Percentiles rank a stretch among this genome's conserved stretches.
Conservation (phyloP, 1,140 invertebrate species). For the Tetragonula clypearis region DNA sequence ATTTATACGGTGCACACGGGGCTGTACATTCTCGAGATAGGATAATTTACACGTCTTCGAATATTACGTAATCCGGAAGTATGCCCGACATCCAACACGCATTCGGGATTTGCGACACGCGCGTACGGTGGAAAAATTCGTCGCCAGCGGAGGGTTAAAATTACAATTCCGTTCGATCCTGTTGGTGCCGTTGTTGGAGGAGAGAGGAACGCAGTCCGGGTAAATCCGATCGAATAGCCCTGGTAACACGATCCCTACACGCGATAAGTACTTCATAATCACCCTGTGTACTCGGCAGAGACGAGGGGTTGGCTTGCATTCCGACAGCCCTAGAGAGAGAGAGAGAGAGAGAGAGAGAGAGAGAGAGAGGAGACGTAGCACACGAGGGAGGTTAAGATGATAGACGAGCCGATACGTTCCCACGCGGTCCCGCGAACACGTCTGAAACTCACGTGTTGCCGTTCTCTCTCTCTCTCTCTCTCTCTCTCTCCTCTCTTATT, state of each 20-base stretch:
- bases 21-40: not conserved
- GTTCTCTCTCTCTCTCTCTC: slow-evolving; percentile 20
- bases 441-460: slow-evolving; percentile 34
- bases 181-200: not conserved
- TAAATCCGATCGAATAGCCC: slow-evolving; percentile 41
- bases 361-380: slow-evolving; percentile 23
- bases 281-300: slow-evolving; percentile 10
- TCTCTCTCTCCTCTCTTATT: slow-evolving; percentile 41
- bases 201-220: not conserved
- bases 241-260: slow-evolving; percentile 37
- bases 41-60: not conserved
- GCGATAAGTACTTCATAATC: slow-evolving; percentile 54
- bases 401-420: slow-evolving; percentile 80
- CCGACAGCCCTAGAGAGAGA: slow-evolving; percentile 30
- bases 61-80: not conserved
- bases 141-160: not conserved
- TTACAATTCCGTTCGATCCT: slow-evolving; percentile 39
- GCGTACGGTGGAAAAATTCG: not conserved
- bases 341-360: too few relatives aligned
- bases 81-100: not conserved
- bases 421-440: slow-evolving; percentile 70
- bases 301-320: slow-evolving; percentile 21
- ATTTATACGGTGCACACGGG: not conserved
- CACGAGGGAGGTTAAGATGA: slow-evolving; percentile 71
- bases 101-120: not conserved